These are phyloP conservation scores for Colletes latitarsis DNA, from an alignment of 1,140 invertebrate genomes.

Conservation along the genomic window DNA sequence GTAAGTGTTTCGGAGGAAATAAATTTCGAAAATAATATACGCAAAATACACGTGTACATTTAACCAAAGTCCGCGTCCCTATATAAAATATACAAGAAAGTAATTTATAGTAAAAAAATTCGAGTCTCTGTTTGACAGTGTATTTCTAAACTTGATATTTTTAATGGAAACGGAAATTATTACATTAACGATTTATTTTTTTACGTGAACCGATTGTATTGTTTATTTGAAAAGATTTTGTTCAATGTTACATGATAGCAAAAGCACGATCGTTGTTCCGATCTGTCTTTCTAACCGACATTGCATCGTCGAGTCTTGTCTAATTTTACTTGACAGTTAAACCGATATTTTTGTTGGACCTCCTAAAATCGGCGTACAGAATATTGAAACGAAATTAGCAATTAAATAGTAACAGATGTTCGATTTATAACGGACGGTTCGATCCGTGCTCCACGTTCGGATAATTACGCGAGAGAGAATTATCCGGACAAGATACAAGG, in stretches of 20 bases:
- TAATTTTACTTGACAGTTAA: neutral
- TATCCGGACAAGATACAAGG: conserved; percentile 5
- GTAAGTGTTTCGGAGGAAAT: neutral
- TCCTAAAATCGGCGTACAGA: too few relatives aligned
- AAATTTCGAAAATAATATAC: too few relatives aligned
- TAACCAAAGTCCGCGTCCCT: neutral
- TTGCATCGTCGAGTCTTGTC: neutral
- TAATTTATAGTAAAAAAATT: neutral
- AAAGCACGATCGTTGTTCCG: neutral
- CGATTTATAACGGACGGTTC: neutral
- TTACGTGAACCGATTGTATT: too few relatives aligned
- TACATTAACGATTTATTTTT: too few relatives aligned
- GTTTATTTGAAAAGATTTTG: neutral
- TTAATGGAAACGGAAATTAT: neutral
- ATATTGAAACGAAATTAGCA: neutral
- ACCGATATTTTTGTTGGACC: too few relatives aligned
- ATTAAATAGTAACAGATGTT: neutral
- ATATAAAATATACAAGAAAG: too few relatives aligned
- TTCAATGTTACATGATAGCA: neutral
- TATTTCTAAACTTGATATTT: neutral
- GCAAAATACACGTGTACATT: too few relatives aligned
- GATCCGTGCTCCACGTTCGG: neutral
- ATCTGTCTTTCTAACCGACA: neutral
- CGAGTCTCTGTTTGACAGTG: neutral
- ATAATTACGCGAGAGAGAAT: conserved; percentile 7